phyloP scores from a whole-genome alignment of 2,888 invertebrate genomes.

The Tetramorium bicarinatum region DNA sequence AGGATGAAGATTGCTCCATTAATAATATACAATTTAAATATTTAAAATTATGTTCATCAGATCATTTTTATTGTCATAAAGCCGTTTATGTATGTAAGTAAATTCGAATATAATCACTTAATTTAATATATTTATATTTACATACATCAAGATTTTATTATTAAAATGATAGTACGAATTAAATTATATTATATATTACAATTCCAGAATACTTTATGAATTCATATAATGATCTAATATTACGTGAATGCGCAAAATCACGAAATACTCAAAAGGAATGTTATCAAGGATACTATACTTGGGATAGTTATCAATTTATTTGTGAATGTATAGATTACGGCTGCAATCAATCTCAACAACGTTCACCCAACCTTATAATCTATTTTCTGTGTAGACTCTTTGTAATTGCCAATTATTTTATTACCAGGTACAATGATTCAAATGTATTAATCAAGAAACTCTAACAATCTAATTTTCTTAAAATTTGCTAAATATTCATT shows the following conservation, averaged over 20 bases:
- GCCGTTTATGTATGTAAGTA: slow-evolving; percentile 74
- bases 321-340: slow-evolving; percentile 78
- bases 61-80: slow-evolving; percentile 78
- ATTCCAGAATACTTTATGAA: slow-evolving; percentile 78
- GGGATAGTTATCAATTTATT: slow-evolving; percentile 77
- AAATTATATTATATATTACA: background rate
- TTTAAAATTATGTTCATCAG: slow-evolving; percentile 73
- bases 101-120: background rate
- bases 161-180: background rate
- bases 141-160: background rate
- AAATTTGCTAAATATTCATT: background rate
- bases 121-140: background rate
- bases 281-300: slow-evolving; percentile 77
- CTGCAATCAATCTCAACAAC: slow-evolving; percentile 75
- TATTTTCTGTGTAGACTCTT: slow-evolving; percentile 55
- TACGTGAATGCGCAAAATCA: slow-evolving; percentile 78
- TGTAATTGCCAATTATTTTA: background rate
- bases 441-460: background rate
- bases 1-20: slow-evolving; percentile 69
- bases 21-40: slow-evolving; percentile 69
- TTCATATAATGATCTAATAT: slow-evolving; percentile 69
- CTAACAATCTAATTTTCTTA: background rate
- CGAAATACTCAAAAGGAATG: slow-evolving; percentile 69
- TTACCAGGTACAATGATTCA: background rate
- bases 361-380: slow-evolving; percentile 21